These are phyloP conservation scores for Heliornis fulica DNA, from an alignment of 2,113 vertebrate species.

Conservation along the genomic window DNA sequence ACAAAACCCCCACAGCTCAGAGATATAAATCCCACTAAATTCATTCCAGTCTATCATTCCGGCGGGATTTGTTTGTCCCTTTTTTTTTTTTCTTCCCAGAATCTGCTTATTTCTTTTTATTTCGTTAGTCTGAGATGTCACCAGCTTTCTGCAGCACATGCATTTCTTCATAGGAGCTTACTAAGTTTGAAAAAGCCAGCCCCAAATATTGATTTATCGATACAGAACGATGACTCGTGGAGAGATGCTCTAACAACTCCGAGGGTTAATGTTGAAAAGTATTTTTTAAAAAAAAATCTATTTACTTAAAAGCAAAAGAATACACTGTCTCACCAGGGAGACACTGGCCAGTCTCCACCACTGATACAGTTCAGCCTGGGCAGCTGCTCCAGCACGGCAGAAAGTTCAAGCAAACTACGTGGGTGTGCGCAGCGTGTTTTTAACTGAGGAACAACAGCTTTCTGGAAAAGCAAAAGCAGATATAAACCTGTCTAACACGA, in stretches of 20 bases:
- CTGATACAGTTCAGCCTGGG: background rate
- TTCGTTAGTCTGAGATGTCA: background rate
- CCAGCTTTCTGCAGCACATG: background rate
- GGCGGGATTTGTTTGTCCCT: slow-evolving; percentile 10
- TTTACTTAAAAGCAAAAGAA: slow-evolving; percentile 4
- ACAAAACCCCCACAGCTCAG: background rate
- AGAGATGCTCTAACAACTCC: background rate
- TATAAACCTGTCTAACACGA: background rate
- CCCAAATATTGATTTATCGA: background rate
- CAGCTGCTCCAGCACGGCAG: background rate
- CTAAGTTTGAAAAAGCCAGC: background rate
- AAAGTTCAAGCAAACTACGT: background rate
- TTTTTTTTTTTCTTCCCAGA: background rate
- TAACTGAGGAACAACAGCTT: background rate
- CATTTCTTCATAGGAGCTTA: background rate
- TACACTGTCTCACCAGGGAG: background rate
- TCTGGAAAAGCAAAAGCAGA: background rate
- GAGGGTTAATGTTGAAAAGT: background rate
- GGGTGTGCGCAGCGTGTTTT: background rate
- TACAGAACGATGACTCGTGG: background rate
- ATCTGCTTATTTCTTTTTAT: background rate
- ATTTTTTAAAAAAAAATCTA: background rate
- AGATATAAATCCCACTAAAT: slow-evolving; percentile 36
- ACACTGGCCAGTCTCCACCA: background rate
- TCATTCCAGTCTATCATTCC: slow-evolving; percentile 7